Evolutionary conservation across 2,113 vertebrate genomes (phyloP).

Genomic region (Dissostichus mawsoni): DNA sequence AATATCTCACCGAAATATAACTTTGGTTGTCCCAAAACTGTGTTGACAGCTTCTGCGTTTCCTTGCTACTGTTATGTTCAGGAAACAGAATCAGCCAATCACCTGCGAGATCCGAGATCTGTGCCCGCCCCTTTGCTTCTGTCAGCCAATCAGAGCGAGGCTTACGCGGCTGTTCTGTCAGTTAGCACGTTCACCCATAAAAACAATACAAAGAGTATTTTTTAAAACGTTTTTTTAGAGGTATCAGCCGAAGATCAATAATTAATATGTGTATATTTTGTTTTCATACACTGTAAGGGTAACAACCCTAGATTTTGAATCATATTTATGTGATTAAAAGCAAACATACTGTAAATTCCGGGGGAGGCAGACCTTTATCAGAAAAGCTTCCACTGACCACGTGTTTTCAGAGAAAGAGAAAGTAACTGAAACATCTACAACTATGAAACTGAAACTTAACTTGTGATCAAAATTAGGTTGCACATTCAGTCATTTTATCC

Average conservation of each 20-base stretch:
- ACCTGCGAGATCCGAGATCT: rapidly evolving
- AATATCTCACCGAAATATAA: rapidly evolving
- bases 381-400: slow-evolving; percentile 49
- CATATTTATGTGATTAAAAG: neutral
- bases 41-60: rapidly evolving
- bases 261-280: rapidly evolving
- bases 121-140: neutral
- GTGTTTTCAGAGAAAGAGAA: slow-evolving; percentile 81
- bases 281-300: rapidly evolving
- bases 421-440: neutral
- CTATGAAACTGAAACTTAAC: slow-evolving; percentile 62
- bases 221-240: rapidly evolving
- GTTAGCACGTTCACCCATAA: rapidly evolving
- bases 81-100: slow-evolving; percentile 52
- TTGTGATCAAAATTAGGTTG: too few relatives aligned
- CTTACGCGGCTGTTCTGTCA: slow-evolving; percentile 30
- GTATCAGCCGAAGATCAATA: rapidly evolving
- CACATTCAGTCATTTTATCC: neutral
- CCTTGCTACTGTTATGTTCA: neutral
- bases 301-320: neutral
- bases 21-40: neutral
- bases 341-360: rapidly evolving
- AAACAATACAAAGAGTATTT: neutral
- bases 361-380: neutral
- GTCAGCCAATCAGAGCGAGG: slow-evolving; percentile 56